Percentiles rank a stretch among this genome's conserved stretches.
Conservation (phyloP, 1,140 invertebrate genomes). For the Argopecten irradians region DNA sequence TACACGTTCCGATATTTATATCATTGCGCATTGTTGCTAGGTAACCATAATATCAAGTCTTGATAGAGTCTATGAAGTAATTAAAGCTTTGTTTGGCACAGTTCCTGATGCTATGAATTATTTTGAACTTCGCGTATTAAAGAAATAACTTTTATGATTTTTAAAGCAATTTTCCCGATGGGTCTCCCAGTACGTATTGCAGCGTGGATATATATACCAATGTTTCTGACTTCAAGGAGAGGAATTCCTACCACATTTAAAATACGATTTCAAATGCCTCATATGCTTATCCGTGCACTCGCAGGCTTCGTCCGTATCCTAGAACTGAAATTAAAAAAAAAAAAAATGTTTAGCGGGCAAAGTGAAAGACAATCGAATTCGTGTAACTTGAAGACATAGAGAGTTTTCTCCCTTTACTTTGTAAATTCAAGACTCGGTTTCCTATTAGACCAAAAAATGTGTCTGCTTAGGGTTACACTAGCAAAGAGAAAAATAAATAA, state of each 20-base stretch:
- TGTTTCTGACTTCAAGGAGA: neutral
- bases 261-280: neutral
- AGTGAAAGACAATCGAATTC: no score
- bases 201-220: neutral
- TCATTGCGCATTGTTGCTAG: neutral
- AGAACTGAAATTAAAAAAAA: neutral
- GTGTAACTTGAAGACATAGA: no score
- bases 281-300: neutral
- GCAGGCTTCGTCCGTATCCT: neutral
- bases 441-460: no score
- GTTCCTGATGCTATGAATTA: neutral
- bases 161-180: no score
- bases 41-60: neutral
- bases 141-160: no score
- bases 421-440: no score
- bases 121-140: neutral
- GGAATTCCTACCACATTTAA: neutral
- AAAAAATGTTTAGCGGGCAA: no score
- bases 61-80: no score
- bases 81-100: no score
- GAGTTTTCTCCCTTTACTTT: no score
- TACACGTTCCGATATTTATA: neutral
- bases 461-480: no score
- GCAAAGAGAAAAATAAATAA: no score
- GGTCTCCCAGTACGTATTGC: neutral